phyloP scores from a whole-genome alignment of 2,113 vertebrate genomes.

The mouse (Mus musculus) region DNA sequence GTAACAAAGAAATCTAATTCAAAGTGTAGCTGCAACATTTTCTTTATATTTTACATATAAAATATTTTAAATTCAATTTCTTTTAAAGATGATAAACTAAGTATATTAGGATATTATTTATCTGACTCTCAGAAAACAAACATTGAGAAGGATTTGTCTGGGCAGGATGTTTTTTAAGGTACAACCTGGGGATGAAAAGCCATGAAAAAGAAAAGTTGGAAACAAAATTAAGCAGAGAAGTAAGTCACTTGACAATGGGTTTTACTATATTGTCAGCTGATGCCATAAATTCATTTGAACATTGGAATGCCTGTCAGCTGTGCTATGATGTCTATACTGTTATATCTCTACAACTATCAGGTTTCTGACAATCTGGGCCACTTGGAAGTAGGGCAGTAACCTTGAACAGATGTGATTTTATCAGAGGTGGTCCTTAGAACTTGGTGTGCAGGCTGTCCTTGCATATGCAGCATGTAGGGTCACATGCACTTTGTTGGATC shows the following conservation, averaged over 20 bases:
- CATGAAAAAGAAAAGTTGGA: neutral
- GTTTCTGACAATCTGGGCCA: neutral
- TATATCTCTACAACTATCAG: neutral
- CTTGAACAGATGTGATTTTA: neutral
- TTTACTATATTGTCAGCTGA: neutral
- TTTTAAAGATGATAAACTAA: slow-evolving; percentile 19
- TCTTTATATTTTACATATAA: neutral
- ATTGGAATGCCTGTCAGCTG: neutral
- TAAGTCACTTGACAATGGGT: neutral
- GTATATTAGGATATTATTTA: neutral
- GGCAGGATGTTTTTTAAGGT: neutral
- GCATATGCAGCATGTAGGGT: neutral
- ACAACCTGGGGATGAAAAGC: accelerated
- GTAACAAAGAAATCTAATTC: neutral
- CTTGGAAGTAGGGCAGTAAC: neutral
- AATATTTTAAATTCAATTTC: neutral
- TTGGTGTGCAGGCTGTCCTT: neutral
- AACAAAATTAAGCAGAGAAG: neutral
- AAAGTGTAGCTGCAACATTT: neutral
- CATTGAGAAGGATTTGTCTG: neutral
- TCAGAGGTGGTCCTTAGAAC: neutral
- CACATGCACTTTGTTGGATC: neutral
- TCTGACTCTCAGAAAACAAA: neutral
- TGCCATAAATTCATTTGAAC: neutral
- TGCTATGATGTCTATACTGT: neutral